Percentiles rank a stretch among this genome's conserved stretches.
Conservation (phyloP, 2,797 vertebrate species). For the Gila robusta region DNA sequence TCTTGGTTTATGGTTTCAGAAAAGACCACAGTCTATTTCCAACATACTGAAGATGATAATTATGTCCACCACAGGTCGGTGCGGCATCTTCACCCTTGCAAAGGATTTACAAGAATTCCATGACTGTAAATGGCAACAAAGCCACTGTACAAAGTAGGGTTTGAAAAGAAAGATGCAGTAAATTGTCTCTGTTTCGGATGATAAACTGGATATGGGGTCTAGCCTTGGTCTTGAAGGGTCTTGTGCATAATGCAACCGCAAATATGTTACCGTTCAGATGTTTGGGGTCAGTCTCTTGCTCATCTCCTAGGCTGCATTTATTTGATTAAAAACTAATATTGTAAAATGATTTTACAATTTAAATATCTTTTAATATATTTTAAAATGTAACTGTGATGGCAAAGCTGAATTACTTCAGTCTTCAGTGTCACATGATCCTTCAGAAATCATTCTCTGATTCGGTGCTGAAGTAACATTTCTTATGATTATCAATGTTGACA, state of each 20-base stretch:
- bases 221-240: not conserved
- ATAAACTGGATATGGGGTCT: not conserved
- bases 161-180: not conserved
- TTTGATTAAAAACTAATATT: not conserved
- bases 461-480: not conserved
- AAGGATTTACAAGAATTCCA: not conserved
- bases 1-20: slow-evolving; percentile 46
- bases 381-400: not conserved
- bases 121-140: not conserved
- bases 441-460: not conserved
- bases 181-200: not conserved
- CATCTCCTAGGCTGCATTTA: not conserved
- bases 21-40: slow-evolving; percentile 51
- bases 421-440: not conserved
- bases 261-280: not conserved
- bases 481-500: not conserved
- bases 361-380: not conserved
- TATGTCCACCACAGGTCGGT: slow-evolving; percentile 12
- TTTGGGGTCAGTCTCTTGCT: not conserved
- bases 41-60: slow-evolving; percentile 48
- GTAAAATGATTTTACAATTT: not conserved
- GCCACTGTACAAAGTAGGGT: slow-evolving; percentile 2
- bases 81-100: not conserved
- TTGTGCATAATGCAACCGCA: not conserved
- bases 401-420: not conserved